These are phyloP conservation scores for Hyperoplus lanceolatus DNA, from an alignment of 2,797 vertebrate genomes.

Conservation along the genomic window DNA sequence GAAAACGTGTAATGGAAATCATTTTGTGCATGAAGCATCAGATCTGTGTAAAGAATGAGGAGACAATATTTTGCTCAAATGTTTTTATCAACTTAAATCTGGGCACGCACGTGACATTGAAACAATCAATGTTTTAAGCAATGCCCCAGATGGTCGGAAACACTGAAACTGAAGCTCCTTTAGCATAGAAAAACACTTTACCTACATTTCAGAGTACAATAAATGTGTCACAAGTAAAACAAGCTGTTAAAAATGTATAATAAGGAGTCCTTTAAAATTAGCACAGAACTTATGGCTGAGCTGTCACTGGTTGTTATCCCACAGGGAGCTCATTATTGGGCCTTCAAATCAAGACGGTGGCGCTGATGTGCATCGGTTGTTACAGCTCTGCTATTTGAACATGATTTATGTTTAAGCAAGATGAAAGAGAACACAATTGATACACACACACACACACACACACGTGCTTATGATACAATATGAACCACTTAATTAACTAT, in stretches of 20 bases:
- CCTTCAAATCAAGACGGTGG: conserved; percentile 19
- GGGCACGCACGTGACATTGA: neutral
- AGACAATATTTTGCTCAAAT: too few species aligned
- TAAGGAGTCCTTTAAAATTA: conserved; percentile 25
- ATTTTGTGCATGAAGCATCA: too few species aligned
- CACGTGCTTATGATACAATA: neutral
- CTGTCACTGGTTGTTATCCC: conserved; percentile 22
- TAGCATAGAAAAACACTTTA: conserved; percentile 8
- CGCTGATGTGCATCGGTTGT: neutral
- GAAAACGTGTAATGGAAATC: too few species aligned
- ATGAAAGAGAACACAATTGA: neutral
- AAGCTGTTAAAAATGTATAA: conserved; percentile 32
- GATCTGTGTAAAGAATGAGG: too few species aligned
- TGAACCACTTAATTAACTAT: conserved; percentile 14
- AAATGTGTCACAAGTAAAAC: conserved; percentile 38
- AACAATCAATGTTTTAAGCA: neutral
- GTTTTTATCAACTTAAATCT: neutral
- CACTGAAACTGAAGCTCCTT: neutral
- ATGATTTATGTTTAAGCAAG: conserved; percentile 8
- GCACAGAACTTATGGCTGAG: conserved; percentile 23
- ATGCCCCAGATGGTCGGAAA: neutral
- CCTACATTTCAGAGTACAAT: conserved; percentile 32
- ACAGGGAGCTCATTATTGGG: conserved; percentile 20
- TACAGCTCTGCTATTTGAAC: conserved; percentile 10
- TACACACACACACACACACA: neutral